These are phyloP conservation scores for Nothobranchius furzeri DNA, from an alignment of 2,113 vertebrate species.

Conservation along the genomic window DNA sequence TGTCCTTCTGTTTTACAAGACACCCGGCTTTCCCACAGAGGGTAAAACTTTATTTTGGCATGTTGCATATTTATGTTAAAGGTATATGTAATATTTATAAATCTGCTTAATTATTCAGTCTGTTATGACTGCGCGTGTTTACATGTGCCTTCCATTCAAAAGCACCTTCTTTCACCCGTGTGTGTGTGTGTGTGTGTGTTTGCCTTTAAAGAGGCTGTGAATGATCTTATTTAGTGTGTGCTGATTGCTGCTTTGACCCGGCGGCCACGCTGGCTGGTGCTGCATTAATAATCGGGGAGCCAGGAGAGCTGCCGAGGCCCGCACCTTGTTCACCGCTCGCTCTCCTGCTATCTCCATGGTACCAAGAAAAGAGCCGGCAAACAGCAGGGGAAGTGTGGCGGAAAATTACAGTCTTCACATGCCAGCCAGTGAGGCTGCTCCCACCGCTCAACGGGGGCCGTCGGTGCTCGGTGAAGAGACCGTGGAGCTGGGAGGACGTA, in stretches of 20 bases:
- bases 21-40: neutral
- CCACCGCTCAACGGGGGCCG: slow-evolving; percentile 65
- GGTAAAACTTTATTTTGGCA: neutral
- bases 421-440: slow-evolving; percentile 71
- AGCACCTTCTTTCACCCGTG: slow-evolving; percentile 10
- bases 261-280: slow-evolving; percentile 73
- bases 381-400: slow-evolving; percentile 77
- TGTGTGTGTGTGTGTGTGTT: slow-evolving; percentile 27
- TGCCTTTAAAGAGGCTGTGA: slow-evolving; percentile 73
- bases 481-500: slow-evolving; percentile 58
- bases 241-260: slow-evolving; percentile 80
- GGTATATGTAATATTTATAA: neutral
- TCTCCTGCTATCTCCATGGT: slow-evolving; percentile 65
- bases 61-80: neutral
- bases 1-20: too few species aligned
- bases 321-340: slow-evolving; percentile 70
- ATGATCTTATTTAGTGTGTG: slow-evolving; percentile 75
- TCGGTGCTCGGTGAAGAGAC: slow-evolving; percentile 64
- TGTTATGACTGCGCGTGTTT: neutral
- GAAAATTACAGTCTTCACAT: slow-evolving; percentile 79
- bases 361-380: slow-evolving; percentile 67
- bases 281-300: slow-evolving; percentile 77
- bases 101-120: neutral
- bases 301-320: slow-evolving; percentile 67
- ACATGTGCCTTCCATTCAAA: slow-evolving; percentile 15